Percentiles rank a stretch among this genome's conserved stretches.
Evolutionary conservation across 2,113 vertebrate genomes (phyloP).

Genomic region (Pluvialis apricaria): DNA sequence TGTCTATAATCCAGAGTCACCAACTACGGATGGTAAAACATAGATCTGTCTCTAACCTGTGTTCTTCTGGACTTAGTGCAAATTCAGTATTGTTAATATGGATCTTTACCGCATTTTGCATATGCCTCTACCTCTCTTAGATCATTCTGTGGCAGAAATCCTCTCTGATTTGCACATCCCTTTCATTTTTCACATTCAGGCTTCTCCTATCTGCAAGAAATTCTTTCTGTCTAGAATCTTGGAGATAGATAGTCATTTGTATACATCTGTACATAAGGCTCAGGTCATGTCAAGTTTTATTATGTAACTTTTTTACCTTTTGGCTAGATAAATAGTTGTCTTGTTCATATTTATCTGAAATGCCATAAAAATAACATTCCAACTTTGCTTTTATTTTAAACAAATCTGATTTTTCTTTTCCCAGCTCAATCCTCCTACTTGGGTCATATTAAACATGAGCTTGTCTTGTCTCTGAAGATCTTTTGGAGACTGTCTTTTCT

Average conservation of each 20-base stretch:
- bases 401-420: background rate
- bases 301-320: background rate
- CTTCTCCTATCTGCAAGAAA: background rate
- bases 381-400: background rate
- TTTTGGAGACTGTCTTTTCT: background rate
- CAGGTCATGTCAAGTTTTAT: background rate
- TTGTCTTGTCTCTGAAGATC: background rate
- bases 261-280: background rate
- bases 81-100: background rate
- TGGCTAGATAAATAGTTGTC: background rate
- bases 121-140: background rate
- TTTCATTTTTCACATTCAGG: background rate
- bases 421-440: background rate
- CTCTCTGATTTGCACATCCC: background rate
- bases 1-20: background rate
- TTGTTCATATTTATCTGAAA: background rate
- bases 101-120: background rate
- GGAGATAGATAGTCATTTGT: background rate
- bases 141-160: background rate
- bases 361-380: background rate
- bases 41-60: background rate
- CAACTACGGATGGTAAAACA: background rate
- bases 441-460: background rate
- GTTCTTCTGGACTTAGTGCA: background rate
- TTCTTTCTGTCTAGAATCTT: background rate